Evolutionary conservation across 1,140 invertebrate species (phyloP).

Genomic region (Plectrocnemia conspersa): DNA sequence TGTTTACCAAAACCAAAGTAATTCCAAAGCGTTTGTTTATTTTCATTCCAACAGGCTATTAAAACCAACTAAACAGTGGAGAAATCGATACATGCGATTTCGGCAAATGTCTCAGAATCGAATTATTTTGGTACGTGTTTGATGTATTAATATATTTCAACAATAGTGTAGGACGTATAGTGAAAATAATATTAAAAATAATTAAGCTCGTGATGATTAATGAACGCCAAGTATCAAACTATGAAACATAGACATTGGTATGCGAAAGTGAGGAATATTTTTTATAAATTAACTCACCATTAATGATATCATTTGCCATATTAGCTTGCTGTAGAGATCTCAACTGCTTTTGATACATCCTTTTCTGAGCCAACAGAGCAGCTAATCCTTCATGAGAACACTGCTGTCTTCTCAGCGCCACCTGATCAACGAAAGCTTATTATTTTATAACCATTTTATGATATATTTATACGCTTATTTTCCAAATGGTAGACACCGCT

Average conservation of each 20-base stretch:
- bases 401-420: slow-evolving; percentile 60
- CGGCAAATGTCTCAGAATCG: slow-evolving; percentile 15
- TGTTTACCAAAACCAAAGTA: slow-evolving; percentile 30
- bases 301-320: slow-evolving; percentile 34
- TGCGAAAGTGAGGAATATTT: background rate
- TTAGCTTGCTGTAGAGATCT: slow-evolving; percentile 58
- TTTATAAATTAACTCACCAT: slow-evolving; percentile 25
- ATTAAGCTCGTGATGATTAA: no score
- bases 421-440: slow-evolving; percentile 39
- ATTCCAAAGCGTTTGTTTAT: slow-evolving; percentile 25
- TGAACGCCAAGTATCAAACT: no score
- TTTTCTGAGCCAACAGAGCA: slow-evolving; percentile 51
- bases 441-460: no score
- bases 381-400: slow-evolving; percentile 54
- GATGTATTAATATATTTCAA: no score
- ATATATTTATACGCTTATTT: no score
- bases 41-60: slow-evolving; percentile 13
- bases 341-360: slow-evolving; percentile 56
- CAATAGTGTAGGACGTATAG: no score
- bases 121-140: no score
- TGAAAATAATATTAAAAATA: no score
- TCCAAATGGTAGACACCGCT: no score
- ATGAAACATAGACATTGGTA: no score
- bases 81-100: slow-evolving; percentile 34
- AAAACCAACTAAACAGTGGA: slow-evolving; percentile 10